These are phyloP conservation scores for Hippoglossus stenolepis DNA, from an alignment of 2,113 vertebrate genomes.

Conservation along the genomic window DNA sequence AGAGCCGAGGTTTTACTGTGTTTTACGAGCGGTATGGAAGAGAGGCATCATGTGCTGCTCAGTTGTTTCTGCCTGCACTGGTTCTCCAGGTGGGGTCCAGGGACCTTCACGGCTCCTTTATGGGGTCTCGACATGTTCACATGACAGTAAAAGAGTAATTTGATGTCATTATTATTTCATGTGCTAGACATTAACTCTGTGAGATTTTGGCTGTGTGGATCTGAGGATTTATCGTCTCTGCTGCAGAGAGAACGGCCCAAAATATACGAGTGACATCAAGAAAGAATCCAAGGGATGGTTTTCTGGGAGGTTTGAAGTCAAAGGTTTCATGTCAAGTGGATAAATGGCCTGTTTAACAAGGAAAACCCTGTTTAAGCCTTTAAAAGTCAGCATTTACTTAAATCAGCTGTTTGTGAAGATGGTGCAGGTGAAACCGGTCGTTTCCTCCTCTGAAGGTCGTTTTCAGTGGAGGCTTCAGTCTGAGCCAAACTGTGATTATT, in stretches of 20 bases:
- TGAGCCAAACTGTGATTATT: no score
- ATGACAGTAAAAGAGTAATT: slow-evolving; percentile 1
- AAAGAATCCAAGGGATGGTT: no score
- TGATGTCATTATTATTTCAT: slow-evolving; percentile 26
- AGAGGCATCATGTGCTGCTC: slow-evolving; percentile 26
- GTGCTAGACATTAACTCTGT: slow-evolving; percentile 9
- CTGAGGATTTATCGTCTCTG: neutral
- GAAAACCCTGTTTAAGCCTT: no score
- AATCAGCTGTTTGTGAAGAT: no score
- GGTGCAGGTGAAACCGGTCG: no score
- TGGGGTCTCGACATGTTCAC: neutral
- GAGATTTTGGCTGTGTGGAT: neutral
- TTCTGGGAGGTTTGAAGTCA: no score
- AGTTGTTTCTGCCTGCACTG: neutral
- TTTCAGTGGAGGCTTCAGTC: no score
- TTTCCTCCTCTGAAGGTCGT: no score
- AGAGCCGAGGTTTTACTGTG: neutral
- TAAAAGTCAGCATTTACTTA: no score
- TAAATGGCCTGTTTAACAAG: no score
- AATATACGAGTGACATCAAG: no score
- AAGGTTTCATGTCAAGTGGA: no score
- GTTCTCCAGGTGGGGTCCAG: neutral
- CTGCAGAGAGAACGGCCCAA: neutral
- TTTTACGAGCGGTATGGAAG: neutral
- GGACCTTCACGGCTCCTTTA: neutral